Percentiles rank a stretch among this genome's conserved stretches.
phyloP scores from a whole-genome alignment of 2,113 vertebrate genomes.

The Falco punctatus region DNA sequence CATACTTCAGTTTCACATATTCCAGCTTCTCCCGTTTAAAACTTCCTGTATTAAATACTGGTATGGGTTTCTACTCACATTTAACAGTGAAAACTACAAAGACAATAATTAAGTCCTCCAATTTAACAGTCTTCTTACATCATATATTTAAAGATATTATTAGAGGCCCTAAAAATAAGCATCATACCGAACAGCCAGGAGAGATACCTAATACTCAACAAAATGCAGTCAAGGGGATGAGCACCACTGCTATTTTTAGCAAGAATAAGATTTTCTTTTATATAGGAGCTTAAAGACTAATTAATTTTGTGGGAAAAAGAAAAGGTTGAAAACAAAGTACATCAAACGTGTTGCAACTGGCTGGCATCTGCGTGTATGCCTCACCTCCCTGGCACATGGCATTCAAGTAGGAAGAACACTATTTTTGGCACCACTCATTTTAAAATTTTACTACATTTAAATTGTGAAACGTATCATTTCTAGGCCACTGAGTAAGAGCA shows the following conservation, averaged over 20 bases:
- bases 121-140: slow-evolving; percentile 53
- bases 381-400: neutral
- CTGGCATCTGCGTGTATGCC: neutral
- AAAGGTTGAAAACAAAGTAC: neutral
- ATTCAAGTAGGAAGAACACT: neutral
- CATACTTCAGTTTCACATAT: neutral
- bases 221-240: slow-evolving; percentile 29
- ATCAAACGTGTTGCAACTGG: neutral
- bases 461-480: neutral
- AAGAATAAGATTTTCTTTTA: neutral
- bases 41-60: neutral
- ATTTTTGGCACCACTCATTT: neutral
- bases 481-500: neutral
- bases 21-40: neutral
- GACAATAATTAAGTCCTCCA: slow-evolving; percentile 33
- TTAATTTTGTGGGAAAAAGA: neutral
- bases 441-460: neutral
- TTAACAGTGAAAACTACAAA: neutral
- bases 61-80: neutral
- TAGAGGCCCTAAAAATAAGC: slow-evolving; percentile 75
- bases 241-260: neutral
- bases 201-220: slow-evolving; percentile 71
- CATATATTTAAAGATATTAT: slow-evolving; percentile 64
- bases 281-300: neutral
- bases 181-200: slow-evolving; percentile 22